Base-by-base conservation (phyloP, 1,140 invertebrate genomes). In the Micrasema longulum region DNA sequence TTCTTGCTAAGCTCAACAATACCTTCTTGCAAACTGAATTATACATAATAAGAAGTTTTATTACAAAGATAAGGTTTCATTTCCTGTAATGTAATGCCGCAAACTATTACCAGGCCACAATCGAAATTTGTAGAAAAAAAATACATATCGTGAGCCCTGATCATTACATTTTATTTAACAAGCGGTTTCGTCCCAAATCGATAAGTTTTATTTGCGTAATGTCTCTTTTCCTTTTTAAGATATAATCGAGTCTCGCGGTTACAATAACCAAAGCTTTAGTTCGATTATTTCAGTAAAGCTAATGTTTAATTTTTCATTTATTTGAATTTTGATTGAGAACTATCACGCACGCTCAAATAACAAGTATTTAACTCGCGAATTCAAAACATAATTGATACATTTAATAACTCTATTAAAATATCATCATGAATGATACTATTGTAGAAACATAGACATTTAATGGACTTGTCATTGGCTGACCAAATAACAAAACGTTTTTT, bases 41-140 rank as follows among this genome's bases (percentile, higher is more conserved):
- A 22, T 52, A 22, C n/a, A 52, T 11, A 18, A 52, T n/a, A n/a
- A 22, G 20, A 4, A 20, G 16, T 52, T 5, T 12, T 6, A 45
- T 10, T 4, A 52, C 14, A 20, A 7, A 14, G 20, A 22, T 22
- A 18, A 52, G 23, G 14, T 1, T 20, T 9, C 41, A 38, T 43
- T 60, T 60, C 55, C 36, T 12, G 23, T 26, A 26, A 53, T 26
- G 50, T 23, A 20, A 38, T 60, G n/a, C 16, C 41, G 20, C 55
- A 41, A 60, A 60, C 55, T 41, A 41, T 60, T 41, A 60, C 35
- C 36, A 60, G 55, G 41, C 36, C 35, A 60, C 41, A 41, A 60
- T 60, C 55, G 2, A 60, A 60, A 60, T 20, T 18, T 35, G 36
- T 41, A 3, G 14, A 41, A 14, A 60, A 60, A 43, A 38, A 23